These are phyloP conservation scores for Corythornis leucogaster DNA, from an alignment of 2,797 vertebrate genomes.

Conservation along the genomic window DNA sequence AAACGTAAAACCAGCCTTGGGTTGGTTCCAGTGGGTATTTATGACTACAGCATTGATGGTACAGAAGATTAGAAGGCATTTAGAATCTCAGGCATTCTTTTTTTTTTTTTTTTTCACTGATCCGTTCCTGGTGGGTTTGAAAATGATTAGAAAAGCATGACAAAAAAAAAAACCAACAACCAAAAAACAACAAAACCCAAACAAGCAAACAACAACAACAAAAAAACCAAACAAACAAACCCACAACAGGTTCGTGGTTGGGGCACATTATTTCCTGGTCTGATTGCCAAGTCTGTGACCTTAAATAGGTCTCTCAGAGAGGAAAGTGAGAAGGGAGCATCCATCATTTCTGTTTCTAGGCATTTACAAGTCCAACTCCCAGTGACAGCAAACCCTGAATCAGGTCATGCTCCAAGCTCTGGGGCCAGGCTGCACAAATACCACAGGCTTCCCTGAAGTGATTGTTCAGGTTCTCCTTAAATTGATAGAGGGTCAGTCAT, in stretches of 20 bases:
- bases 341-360: neutral
- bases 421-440: neutral
- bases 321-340: neutral
- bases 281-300: neutral
- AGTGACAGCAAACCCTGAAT: neutral
- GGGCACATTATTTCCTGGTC: slow-evolving; percentile 11
- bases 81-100: neutral
- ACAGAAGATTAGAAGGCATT: slow-evolving; percentile 16
- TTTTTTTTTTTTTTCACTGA: neutral
- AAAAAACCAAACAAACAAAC: too few relatives aligned
- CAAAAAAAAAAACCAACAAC: neutral
- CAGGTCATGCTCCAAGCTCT: neutral
- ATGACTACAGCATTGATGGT: neutral
- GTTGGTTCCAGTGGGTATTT: neutral
- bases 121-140: neutral
- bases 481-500: neutral
- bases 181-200: too few relatives aligned
- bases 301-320: neutral
- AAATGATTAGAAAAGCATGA: neutral
- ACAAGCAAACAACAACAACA: too few relatives aligned
- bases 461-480: neutral
- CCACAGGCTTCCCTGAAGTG: neutral
- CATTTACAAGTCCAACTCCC: neutral
- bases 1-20: slow-evolving; percentile 1
- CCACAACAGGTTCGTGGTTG: neutral